Evolutionary conservation across 2,797 vertebrate species (phyloP).

Genomic region (Otus scops): DNA sequence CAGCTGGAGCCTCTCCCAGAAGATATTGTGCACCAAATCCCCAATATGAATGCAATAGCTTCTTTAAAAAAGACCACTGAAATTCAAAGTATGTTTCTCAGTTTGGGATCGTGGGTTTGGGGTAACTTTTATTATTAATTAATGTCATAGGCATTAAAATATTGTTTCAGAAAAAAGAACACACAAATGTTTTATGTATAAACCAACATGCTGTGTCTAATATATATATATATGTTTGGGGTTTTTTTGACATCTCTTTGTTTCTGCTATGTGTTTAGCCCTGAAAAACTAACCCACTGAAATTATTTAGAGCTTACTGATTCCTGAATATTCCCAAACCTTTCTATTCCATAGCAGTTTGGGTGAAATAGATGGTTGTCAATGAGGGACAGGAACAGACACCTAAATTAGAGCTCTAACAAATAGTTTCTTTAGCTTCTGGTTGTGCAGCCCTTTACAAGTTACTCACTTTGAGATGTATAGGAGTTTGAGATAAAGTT

Average conservation of each 20-base stretch:
- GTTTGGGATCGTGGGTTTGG: not conserved
- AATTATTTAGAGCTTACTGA: not conserved
- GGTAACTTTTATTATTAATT: not conserved
- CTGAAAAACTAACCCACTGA: not conserved
- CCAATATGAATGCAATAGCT: slow-evolving; percentile 76
- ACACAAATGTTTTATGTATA: not conserved
- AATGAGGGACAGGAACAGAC: not conserved
- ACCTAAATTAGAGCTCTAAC: not conserved
- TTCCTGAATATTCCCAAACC: not conserved
- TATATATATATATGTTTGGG: not conserved
- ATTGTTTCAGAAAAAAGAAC: not conserved
- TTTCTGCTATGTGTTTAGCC: not conserved
- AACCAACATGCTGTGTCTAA: not conserved
- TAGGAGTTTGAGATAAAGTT: not conserved
- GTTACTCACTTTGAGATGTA: not conserved
- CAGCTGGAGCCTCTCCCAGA: slow-evolving; percentile 79
- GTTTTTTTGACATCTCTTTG: not conserved
- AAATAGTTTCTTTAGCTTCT: not conserved
- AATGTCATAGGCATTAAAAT: not conserved
- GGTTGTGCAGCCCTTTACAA: not conserved
- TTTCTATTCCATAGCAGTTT: slow-evolving; percentile 7
- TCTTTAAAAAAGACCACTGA: slow-evolving; percentile 80
- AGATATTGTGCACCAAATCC: slow-evolving; percentile 74
- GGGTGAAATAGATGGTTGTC: not conserved
- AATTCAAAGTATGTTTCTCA: slow-evolving; percentile 80